Base-by-base conservation (phyloP, 1,140 invertebrate genomes). In the Dendroctonus ponderosae region DNA sequence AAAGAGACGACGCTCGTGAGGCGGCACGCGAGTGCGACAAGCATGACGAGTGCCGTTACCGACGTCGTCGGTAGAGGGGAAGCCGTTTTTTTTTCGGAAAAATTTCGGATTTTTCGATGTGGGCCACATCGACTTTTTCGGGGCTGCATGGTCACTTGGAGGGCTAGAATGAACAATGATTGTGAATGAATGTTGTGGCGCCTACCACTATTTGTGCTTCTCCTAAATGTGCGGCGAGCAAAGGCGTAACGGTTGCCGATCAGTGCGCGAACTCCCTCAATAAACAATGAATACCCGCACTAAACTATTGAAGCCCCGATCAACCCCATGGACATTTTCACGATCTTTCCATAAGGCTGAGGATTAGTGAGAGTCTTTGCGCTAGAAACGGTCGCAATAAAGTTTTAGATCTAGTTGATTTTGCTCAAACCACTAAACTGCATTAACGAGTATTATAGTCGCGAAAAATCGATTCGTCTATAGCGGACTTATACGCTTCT, bases 1-100 rank as follows among this genome's bases (percentile, higher is more conserved):
- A 44, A 43, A 15, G 56, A 58, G 56, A 58, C 12, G 56, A 12
- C 40, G 12, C 5, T 26, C 8, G 15, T 26, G 42, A 14, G 7
- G 42, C 42, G 41, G 12, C 12, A 15, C 56, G 56, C 15, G 56
- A 46, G 56, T 58, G 56, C 56, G 56, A 58, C 7, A 44, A 26
- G 46, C n/a, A 58, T 58, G 56, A 51, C 11, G 14, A 4, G 8
- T 15, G 14, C 7, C 49, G 14, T 9, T 51, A 51, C n/a, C 43
- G 43, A 46, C 43, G 43, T 12, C 1, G 43, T 9, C 43, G 43
- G 43, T 46, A 46, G 43, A 46, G 43, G 43, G n/a, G n/a, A 12
- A 4, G 4, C 43, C 26, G 26, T 1, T 26, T 26, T 46, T 46
- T 46, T 46, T 46, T 46, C 43, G 43, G n/a, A 46, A 46, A 46